Base-by-base conservation (phyloP, 2,113 vertebrate genomes). In the Mohoua ochrocephala region DNA sequence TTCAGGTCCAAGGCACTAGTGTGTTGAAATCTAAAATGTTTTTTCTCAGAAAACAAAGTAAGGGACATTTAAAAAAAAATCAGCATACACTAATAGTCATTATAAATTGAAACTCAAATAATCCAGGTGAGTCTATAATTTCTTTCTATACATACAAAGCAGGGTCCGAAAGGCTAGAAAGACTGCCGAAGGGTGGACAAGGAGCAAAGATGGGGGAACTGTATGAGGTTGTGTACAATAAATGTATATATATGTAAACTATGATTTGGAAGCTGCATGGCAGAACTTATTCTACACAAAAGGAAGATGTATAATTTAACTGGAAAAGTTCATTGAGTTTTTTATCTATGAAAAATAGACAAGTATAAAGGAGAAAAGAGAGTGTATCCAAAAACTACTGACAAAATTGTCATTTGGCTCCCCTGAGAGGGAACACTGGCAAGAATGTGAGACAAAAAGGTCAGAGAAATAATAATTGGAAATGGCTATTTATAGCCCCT, bases 381-480 rank as follows among this genome's bases (percentile, higher is more conserved):
- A 74, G 17, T 33, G 11, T 37, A 27, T 65, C 67, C 44, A 50
- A 85, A 67, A 80, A 53, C n/a, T 41, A 70, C 61, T 57, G 64
- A 69, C 49, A 84, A 59, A 86, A 81, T 61, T 73, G 71, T 95
- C 65, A 84, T 87, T 94, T 91, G 73, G 35, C 70, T 92, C 21
- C 45, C 52, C 53, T 89, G 80, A 49, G 41, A 86, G 37, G 54
- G 49, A 96, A 16, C 37, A 12, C 15, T 84, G 87, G 53, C 35
- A 83, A 82, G 61, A 89, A 18, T 45, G 63, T 84, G 53, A 89
- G 60, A 71, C 52, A 71, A 75, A 96, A 88, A 94, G 91, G 92
- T 93, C 95, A 87, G 47, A 59, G 86, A 63, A 92, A 87, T 79
- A 82, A 64, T 87, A 94, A 92, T 82, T 92, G 68, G 64, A 91